A percentile compares a stretch with the other conserved stretches of the same genome.
Conservation (phyloP, 2,797 vertebrate species). For the Spinus pinus region DNA sequence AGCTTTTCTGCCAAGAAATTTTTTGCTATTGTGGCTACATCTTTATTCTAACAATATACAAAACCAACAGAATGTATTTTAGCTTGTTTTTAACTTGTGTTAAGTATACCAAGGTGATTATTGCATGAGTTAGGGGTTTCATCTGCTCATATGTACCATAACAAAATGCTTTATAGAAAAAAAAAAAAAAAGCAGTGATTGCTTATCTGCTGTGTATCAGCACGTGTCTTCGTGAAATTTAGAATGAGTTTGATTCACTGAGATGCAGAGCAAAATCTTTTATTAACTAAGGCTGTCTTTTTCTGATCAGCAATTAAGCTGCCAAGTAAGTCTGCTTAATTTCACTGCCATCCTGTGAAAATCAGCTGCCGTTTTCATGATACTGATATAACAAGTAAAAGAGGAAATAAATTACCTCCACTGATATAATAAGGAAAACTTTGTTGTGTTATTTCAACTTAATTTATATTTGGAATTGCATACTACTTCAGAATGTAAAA, state of each 20-base stretch:
- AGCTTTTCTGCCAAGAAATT: conserved; percentile 6
- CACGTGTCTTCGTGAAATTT: not conserved
- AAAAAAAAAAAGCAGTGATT: not conserved
- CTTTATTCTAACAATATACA: not conserved
- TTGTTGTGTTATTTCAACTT: not conserved
- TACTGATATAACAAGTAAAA: not conserved
- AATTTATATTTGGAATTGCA: not conserved
- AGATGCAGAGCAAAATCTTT: not conserved
- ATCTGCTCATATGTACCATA: not conserved
- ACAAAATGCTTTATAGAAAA: not conserved
- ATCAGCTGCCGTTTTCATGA: not conserved
- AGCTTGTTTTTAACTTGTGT: not conserved
- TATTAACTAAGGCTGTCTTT: not conserved
- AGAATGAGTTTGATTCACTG: not conserved
- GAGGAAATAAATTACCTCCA: not conserved
- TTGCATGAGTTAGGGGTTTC: not conserved
- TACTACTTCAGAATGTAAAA: not conserved
- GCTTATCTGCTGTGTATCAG: not conserved
- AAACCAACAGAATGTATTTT: conserved; percentile 6
- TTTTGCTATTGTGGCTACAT: conserved; percentile 1
- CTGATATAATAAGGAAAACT: not conserved
- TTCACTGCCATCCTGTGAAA: not conserved
- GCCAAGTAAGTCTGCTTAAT: not conserved
- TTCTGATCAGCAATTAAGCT: conserved; percentile 2
- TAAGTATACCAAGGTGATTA: conserved; percentile 9